Base-by-base conservation (phyloP, 2,113 vertebrate genomes). In the Montifringilla adamsi region DNA sequence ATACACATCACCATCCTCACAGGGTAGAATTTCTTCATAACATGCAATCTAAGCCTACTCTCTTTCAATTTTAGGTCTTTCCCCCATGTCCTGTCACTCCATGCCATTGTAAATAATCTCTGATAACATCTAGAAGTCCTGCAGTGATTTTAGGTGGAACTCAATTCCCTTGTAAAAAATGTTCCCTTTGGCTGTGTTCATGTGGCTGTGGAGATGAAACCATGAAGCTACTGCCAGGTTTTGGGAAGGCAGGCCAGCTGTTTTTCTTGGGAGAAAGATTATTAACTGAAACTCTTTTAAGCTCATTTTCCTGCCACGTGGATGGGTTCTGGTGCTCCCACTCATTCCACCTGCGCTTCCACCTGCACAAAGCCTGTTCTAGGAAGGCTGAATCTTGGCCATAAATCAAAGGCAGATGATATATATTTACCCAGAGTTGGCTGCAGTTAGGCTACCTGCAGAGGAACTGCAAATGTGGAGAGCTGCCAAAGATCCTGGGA, bases 381-480 rank as follows among this genome's bases (percentile, higher is more conserved):
- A 53, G 60, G 26, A 78, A 72, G n/a, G 26, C 3, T 85, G 26
- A 59, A 70, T 27, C 60, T 24, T 67, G 15, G 15, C 49, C 12
- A 26, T 41, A 39, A 79, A 56, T 60, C 26, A 78, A 70, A 78
- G 15, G 9, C 73, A 78, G 37, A 55, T 66, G 63, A 60, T 22
- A 69, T 60, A 10, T 15, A 43, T 84, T 87, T 67, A 63, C 47
- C 17, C 17, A 78, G 60, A 70, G 24, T 7, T 72, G 49, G 4
- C 79, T 92, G 53, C 64, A 77, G 63, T 92, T 83, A 64, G 50
- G 63, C n/a, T 79, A 88, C 70, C 93, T 95, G 83, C 39, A 83
- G 43, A 82, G 49, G 62, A 92, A 24, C 30, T 90, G 53, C 27
- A 47, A 77, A 43, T 56, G 59, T 58, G 83, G 49, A 88, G 56